phyloP scores from a whole-genome alignment of 2,888 invertebrate species.

The Drosophila rubida region DNA sequence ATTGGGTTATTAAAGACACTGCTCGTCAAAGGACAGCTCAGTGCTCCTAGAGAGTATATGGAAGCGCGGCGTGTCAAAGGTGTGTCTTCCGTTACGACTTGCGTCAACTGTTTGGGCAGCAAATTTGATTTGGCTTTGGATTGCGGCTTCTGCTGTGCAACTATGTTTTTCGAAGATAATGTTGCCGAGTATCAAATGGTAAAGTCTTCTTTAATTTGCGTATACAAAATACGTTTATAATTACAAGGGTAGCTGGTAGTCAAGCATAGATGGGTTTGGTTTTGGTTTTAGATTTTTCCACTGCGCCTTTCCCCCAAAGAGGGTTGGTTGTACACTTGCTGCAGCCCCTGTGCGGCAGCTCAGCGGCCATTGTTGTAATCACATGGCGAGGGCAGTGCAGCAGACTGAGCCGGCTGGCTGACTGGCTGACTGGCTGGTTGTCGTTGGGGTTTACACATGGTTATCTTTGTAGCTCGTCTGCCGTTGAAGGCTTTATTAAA shows the following conservation, averaged over 20 bases:
- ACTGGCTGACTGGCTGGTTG: neutral
- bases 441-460: constrained; percentile 42
- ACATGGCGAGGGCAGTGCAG: constrained; percentile 26
- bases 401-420: constrained; percentile 5
- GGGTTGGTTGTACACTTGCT: constrained; percentile 28
- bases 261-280: neutral
- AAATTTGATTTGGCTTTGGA: neutral
- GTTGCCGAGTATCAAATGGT: neutral
- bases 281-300: constrained; percentile 2
- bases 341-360: constrained; percentile 20
- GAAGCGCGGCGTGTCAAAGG: neutral
- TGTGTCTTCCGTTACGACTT: constrained; percentile 5
- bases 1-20: constrained; percentile 56
- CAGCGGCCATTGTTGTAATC: constrained; percentile 54
- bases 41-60: neutral
- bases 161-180: no score
- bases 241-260: constrained; percentile 1
- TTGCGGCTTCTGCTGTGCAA: neutral
- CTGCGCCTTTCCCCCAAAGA: constrained; percentile 17
- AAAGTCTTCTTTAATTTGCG: neutral
- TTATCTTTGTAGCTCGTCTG: constrained; percentile 61
- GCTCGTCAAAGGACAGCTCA: constrained; percentile 35
- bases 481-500: constrained; percentile 73
- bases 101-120: neutral
- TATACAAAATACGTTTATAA: neutral